Percentiles rank a stretch among this genome's conserved stretches.
Conservation (phyloP, 2,888 invertebrate species). For the Sipha maydis region DNA sequence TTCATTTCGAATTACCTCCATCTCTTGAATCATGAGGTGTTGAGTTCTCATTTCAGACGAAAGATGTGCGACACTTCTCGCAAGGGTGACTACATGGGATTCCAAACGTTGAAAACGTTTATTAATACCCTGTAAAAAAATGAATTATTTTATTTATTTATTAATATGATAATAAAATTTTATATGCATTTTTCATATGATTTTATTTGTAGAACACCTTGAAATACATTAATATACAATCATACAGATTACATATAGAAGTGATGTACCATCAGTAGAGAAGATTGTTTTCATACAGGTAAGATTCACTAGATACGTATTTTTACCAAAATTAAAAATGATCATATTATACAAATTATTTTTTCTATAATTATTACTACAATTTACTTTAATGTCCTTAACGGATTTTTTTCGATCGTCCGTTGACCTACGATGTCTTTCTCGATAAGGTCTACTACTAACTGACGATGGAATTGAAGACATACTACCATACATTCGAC, state of each 20-base stretch:
- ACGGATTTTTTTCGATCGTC: slow-evolving; percentile 79
- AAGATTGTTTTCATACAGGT: neutral
- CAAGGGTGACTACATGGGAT: slow-evolving; percentile 90
- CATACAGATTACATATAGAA: no score
- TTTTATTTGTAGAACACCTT: no score
- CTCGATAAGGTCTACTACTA: slow-evolving; percentile 80
- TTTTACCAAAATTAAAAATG: neutral
- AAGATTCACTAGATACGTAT: neutral
- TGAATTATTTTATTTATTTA: neutral
- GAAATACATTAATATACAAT: no score
- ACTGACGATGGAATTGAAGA: slow-evolving; percentile 85
- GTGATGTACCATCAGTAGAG: neutral
- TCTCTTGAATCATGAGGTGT: slow-evolving; percentile 86
- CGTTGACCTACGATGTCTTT: slow-evolving; percentile 74
- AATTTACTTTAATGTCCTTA: slow-evolving; percentile 75
- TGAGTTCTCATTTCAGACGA: slow-evolving; percentile 92
- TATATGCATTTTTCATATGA: no score
- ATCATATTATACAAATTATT: neutral
- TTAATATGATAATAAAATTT: neutral
- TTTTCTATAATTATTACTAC: neutral
- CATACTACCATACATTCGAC: slow-evolving; percentile 80
- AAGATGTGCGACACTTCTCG: slow-evolving; percentile 88
- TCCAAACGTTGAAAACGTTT: slow-evolving; percentile 89
- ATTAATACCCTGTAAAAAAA: slow-evolving; percentile 76
- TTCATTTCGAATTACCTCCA: slow-evolving; percentile 87